These are phyloP conservation scores for Uromys caudimaculatus DNA, from an alignment of 2,797 vertebrate species.

Conservation along the genomic window DNA sequence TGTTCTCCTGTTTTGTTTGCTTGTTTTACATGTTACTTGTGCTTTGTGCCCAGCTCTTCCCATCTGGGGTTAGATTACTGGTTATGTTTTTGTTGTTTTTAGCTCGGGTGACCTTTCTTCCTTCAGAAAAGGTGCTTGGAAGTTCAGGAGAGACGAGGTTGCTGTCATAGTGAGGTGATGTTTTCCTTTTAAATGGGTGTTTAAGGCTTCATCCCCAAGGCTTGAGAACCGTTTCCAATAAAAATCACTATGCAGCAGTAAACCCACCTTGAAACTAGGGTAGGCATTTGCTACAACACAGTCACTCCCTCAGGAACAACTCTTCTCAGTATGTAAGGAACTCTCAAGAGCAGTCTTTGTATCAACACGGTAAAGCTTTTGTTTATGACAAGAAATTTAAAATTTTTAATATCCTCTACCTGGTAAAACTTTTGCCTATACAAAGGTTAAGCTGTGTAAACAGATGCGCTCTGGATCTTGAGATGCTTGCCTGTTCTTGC, in stretches of 20 bases:
- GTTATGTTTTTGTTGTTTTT: not conserved
- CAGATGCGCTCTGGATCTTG: not conserved
- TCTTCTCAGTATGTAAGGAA: not conserved
- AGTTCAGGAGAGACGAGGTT: not conserved
- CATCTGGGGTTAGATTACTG: not conserved
- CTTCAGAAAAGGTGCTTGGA: not conserved
- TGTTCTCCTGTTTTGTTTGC: not conserved
- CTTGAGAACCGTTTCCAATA: not conserved
- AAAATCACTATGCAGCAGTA: too few species aligned
- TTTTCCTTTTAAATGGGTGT: not conserved
- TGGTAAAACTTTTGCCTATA: not conserved
- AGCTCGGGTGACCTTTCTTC: not conserved
- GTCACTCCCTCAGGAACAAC: too few species aligned
- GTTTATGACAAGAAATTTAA: not conserved
- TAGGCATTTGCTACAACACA: not conserved
- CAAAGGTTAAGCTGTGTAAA: not conserved
- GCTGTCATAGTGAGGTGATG: not conserved
- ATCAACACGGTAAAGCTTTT: not conserved
- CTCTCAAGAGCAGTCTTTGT: not conserved
- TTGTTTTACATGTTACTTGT: not conserved
- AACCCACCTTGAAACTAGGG: too few species aligned
- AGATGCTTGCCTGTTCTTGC: not conserved
- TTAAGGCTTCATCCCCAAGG: not conserved
- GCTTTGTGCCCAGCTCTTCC: not conserved
- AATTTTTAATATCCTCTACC: not conserved